Percentiles rank a stretch among this genome's conserved stretches.
phyloP scores from a whole-genome alignment of 1,140 invertebrate genomes.

The Solen grandis region DNA sequence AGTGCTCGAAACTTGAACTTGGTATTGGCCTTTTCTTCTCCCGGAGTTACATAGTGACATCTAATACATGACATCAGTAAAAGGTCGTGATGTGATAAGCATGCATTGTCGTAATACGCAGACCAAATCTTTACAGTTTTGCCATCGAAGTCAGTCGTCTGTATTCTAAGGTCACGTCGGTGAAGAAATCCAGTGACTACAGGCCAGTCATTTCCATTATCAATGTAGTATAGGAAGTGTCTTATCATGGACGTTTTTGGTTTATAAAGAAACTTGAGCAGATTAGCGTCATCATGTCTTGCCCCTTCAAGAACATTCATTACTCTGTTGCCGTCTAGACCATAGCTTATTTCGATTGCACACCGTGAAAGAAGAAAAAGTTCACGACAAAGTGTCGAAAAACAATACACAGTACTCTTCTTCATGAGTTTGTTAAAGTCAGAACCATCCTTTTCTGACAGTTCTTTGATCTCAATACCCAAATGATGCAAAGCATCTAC shows the following conservation, averaged over 20 bases:
- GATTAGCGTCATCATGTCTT: not conserved
- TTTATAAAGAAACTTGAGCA: constrained; percentile 1
- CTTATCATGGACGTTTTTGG: not conserved
- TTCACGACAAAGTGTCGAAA: not conserved
- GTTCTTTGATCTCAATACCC: not conserved
- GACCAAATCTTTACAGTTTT: too few relatives aligned
- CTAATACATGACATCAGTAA: too few relatives aligned
- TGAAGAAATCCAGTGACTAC: not conserved
- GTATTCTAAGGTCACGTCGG: not conserved
- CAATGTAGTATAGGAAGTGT: not conserved
- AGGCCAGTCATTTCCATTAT: not conserved
- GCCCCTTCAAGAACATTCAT: not conserved
- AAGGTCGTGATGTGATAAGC: too few relatives aligned
- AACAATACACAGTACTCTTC: constrained; percentile 3
- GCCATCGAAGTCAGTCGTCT: not conserved
- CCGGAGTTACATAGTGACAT: too few relatives aligned
- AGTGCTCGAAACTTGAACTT: too few relatives aligned
- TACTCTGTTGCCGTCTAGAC: not conserved
- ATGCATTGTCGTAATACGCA: too few relatives aligned
- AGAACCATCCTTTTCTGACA: not conserved
- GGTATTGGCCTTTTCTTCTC: too few relatives aligned
- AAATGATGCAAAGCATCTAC: not conserved
- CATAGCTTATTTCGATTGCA: not conserved
- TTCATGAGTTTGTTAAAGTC: not conserved
- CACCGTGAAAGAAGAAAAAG: not conserved